A percentile compares a stretch with the other conserved stretches of the same genome.
Conservation (phyloP, 2,113 vertebrate species). For the Tauraco erythrolophus region DNA sequence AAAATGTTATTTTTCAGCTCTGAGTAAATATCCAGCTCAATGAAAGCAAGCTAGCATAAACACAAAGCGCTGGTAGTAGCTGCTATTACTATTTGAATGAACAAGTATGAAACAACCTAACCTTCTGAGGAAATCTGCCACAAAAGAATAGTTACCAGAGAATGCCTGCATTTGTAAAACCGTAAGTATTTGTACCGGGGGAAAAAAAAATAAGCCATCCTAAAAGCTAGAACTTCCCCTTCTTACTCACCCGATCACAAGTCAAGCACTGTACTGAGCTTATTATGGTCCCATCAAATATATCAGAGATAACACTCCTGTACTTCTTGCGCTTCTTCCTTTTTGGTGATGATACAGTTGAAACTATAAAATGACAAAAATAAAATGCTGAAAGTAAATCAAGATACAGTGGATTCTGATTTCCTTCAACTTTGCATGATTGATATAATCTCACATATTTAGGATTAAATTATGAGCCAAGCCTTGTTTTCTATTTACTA, state of each 20-base stretch:
- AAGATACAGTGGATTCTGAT: neutral
- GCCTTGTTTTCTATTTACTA: neutral
- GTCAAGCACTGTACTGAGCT: conserved; percentile 98
- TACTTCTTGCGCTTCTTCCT: conserved; percentile 93
- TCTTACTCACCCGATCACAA: conserved; percentile 92
- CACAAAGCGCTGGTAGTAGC: neutral
- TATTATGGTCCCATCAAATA: conserved; percentile 96
- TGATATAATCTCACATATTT: neutral
- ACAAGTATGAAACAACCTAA: neutral
- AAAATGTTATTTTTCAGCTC: neutral
- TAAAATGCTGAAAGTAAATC: neutral
- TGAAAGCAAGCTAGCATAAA: neutral
- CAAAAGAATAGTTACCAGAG: neutral
- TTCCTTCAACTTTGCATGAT: neutral
- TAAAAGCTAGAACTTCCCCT: neutral
- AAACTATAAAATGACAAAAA: conserved; percentile 67
- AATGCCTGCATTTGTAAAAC: neutral
- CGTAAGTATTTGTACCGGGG: neutral
- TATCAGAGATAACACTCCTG: conserved; percentile 94
- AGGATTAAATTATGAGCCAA: neutral
- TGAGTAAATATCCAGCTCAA: neutral
- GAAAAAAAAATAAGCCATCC: neutral
- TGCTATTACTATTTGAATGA: neutral
- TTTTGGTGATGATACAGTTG: conserved; percentile 83
- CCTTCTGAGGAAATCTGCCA: neutral